Percentiles rank a stretch among this genome's conserved stretches.
Evolutionary conservation across 2,113 vertebrate genomes (phyloP).

Genomic region (Prochilodus magdalenae): DNA sequence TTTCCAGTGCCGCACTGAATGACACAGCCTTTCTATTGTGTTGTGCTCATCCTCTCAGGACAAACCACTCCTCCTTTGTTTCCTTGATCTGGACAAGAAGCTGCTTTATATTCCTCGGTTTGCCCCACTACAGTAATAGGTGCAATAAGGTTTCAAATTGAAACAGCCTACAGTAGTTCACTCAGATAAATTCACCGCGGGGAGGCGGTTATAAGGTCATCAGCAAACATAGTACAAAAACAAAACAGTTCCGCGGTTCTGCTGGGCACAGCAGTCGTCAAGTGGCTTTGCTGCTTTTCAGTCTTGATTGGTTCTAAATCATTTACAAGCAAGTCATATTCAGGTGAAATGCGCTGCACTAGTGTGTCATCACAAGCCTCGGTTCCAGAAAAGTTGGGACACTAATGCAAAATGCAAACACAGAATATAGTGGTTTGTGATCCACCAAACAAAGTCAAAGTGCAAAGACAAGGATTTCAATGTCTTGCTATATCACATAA

Average conservation of each 20-base stretch:
- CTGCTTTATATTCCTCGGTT: background rate
- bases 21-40: background rate
- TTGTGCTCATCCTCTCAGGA: background rate
- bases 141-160: background rate
- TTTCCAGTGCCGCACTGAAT: background rate
- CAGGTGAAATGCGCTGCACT: no score
- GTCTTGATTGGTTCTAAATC: constrained; percentile 17
- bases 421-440: no score
- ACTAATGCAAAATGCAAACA: no score
- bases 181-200: background rate
- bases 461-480: no score
- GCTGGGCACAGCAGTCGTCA: background rate
- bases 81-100: background rate
- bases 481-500: no score
- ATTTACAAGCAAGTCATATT: background rate
- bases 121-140: background rate
- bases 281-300: background rate
- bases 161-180: background rate
- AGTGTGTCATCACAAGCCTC: no score
- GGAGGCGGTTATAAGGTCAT: background rate
- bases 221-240: background rate
- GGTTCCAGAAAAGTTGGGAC: no score
- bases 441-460: no score
- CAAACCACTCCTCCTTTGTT: background rate
- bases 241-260: background rate